Evolutionary conservation across 2,797 vertebrate genomes (phyloP).

Genomic region (Zonotrichia albicollis): DNA sequence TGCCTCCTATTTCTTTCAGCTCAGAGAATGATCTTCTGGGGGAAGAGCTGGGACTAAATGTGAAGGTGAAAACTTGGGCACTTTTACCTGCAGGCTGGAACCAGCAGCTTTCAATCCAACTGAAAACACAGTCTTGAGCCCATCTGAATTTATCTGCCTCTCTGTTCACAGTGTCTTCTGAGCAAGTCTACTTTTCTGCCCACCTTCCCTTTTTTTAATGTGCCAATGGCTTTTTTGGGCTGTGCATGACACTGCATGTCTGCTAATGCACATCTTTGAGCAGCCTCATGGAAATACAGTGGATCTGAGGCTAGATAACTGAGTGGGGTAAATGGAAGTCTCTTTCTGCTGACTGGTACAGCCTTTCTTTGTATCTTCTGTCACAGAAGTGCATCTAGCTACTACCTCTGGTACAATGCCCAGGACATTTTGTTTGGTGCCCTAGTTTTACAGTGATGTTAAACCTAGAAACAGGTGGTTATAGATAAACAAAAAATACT

Average conservation of each 20-base stretch:
- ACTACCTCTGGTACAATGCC: background rate
- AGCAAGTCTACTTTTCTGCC: background rate
- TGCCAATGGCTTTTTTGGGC: background rate
- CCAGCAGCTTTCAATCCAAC: constrained; percentile 34
- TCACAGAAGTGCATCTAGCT: background rate
- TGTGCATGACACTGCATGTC: background rate
- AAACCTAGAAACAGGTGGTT: background rate
- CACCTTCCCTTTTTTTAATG: background rate
- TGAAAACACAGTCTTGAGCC: background rate
- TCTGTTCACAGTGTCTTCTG: background rate
- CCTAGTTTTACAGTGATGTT: background rate
- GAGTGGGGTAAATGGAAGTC: background rate
- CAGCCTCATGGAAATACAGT: background rate
- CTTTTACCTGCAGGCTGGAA: constrained; percentile 82
- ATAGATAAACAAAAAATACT: background rate
- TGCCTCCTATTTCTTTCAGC: constrained; percentile 79
- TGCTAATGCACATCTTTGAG: background rate
- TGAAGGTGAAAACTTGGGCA: constrained; percentile 90
- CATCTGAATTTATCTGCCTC: background rate
- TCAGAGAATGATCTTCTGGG: constrained; percentile 84
- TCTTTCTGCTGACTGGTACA: background rate
- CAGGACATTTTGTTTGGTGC: background rate
- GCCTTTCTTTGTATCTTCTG: background rate
- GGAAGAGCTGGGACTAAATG: constrained; percentile 85
- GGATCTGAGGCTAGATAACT: background rate